Evolutionary conservation across 2,113 vertebrate genomes (phyloP).

Genomic region (Arizona elegans): DNA sequence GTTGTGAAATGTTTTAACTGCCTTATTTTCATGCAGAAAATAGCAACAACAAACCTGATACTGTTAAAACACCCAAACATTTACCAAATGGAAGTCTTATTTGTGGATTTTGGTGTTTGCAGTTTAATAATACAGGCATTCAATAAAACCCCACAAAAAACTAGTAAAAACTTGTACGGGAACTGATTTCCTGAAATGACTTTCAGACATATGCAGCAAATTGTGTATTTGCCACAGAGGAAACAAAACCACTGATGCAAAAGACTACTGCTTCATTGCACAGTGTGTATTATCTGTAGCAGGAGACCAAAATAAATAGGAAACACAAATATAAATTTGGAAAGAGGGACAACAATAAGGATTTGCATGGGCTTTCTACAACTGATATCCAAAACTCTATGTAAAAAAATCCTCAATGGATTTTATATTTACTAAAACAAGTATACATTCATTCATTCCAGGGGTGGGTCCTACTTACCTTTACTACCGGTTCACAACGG

Average conservation of each 20-base stretch:
- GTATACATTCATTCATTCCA: background rate
- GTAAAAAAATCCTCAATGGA: background rate
- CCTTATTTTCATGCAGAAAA: background rate
- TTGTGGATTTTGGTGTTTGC: background rate
- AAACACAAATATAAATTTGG: background rate
- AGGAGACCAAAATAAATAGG: background rate
- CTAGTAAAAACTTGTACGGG: background rate
- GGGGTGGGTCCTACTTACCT: no score
- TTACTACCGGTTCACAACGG: no score
- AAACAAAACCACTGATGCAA: background rate
- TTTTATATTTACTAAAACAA: background rate
- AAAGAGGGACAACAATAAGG: background rate
- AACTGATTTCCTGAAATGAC: background rate
- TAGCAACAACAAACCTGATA: background rate
- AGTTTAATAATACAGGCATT: background rate
- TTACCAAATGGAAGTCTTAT: background rate
- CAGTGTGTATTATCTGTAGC: background rate
- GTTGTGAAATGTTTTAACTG: background rate
- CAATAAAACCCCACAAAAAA: background rate
- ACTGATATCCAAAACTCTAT: background rate
- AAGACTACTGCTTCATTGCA: background rate
- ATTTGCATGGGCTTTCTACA: background rate
- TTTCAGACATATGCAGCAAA: background rate
- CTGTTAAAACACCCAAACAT: background rate
- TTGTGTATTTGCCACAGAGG: background rate